A percentile compares a stretch with the other conserved stretches of the same genome.
These are phyloP conservation scores for Cyphomyrus discorhynchus DNA, from an alignment of 2,113 vertebrate species.

Conservation along the genomic window DNA sequence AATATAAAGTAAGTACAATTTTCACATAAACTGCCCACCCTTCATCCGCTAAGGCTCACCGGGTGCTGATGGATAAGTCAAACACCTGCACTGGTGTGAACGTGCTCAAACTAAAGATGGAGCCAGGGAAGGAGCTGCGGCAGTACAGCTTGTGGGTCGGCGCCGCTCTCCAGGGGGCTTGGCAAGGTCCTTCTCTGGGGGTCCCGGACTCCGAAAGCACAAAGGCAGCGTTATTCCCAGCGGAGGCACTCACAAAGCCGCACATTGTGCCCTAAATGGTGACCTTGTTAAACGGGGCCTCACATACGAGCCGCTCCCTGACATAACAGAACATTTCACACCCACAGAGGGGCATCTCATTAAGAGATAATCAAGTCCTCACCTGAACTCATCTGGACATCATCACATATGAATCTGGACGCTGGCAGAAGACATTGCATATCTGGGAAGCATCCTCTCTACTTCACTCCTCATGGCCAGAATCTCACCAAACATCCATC, in stretches of 20 bases:
- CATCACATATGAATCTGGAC: background rate
- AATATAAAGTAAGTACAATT: background rate
- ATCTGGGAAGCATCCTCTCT: background rate
- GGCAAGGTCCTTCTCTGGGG: conserved; percentile 15
- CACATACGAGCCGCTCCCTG: background rate
- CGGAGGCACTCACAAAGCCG: conserved; percentile 30
- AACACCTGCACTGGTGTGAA: background rate
- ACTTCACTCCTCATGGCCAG: background rate
- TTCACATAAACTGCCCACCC: background rate
- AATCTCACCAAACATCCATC: background rate
- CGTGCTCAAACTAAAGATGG: background rate
- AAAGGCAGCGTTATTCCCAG: conserved; percentile 36
- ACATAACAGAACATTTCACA: conserved; percentile 9
- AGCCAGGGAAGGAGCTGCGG: background rate
- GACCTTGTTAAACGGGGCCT: conserved; percentile 34
- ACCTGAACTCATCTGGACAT: background rate
- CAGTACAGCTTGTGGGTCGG: background rate
- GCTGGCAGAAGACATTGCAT: background rate
- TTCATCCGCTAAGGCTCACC: background rate
- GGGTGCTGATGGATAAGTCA: background rate
- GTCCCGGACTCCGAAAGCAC: conserved; percentile 20
- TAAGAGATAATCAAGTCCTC: background rate
- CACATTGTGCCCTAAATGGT: conserved; percentile 38
- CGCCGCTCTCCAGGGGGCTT: background rate
- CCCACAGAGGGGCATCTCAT: background rate